phyloP scores from a whole-genome alignment of 1,140 invertebrate genomes.

The Ceratina australensis region DNA sequence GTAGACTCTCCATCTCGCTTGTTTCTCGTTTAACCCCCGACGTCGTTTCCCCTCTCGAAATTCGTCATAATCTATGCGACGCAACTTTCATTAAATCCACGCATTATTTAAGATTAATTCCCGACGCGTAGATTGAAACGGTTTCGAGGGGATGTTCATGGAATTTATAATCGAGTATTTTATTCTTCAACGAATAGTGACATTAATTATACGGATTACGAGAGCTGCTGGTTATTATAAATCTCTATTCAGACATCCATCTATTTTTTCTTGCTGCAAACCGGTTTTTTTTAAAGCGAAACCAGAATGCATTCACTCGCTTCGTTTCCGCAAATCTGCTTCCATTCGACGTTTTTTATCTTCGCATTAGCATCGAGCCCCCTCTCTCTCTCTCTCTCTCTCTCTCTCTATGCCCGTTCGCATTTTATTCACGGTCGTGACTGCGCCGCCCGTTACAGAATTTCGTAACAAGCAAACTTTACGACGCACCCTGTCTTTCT shows the following conservation, averaged over 20 bases:
- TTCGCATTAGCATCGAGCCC: conserved; percentile 1
- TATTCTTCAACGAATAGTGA: too few species aligned
- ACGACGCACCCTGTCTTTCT: conserved; percentile 1
- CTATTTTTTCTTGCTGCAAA: too few species aligned
- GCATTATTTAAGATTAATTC: too few species aligned
- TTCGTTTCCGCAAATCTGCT: background rate
- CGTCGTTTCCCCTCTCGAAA: background rate
- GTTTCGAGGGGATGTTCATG: too few species aligned
- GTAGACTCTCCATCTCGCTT: background rate
- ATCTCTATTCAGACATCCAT: background rate
- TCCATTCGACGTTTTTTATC: conserved; percentile 1
- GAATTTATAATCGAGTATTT: too few species aligned
- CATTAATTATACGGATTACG: too few species aligned
- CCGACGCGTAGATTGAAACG: too few species aligned
- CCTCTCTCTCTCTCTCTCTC: too few species aligned
- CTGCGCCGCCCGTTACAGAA: background rate
- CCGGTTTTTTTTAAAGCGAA: background rate
- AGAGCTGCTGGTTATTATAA: too few species aligned
- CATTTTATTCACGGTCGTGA: conserved; percentile 25
- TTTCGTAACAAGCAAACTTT: conserved; percentile 44
- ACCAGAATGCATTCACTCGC: background rate
- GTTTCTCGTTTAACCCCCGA: too few species aligned
- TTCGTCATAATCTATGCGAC: background rate
- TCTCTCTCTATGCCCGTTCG: background rate
- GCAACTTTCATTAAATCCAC: background rate